These are phyloP conservation scores for Agapetus fuscipes DNA, from an alignment of 2,888 invertebrate genomes.

Conservation along the genomic window DNA sequence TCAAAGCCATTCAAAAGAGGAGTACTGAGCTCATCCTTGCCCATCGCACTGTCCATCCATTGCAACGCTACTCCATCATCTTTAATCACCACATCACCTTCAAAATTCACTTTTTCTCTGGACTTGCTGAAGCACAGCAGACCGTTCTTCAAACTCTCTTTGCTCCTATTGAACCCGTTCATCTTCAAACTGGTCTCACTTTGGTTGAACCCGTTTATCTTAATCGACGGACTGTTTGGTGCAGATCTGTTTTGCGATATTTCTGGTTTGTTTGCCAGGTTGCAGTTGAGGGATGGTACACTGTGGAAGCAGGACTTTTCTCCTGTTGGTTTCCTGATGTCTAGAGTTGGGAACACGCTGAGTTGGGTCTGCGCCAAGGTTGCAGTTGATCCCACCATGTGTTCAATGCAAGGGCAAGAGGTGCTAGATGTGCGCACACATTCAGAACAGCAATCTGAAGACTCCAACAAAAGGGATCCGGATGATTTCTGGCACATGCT, in stretches of 20 bases:
- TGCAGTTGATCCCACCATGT: slow-evolving; percentile 27
- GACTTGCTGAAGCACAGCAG: too few species aligned
- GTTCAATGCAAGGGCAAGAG: slow-evolving; percentile 65
- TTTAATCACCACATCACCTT: slow-evolving; percentile 13
- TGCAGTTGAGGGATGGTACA: slow-evolving; percentile 18
- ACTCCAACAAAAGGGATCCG: slow-evolving; percentile 39
- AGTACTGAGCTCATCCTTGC: slow-evolving; percentile 12
- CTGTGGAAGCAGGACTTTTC: slow-evolving; percentile 15
- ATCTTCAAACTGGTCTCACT: background rate
- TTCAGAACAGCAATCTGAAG: slow-evolving; percentile 35
- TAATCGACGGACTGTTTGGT: slow-evolving; percentile 18
- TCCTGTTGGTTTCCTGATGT: slow-evolving; percentile 5
- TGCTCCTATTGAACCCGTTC: too few species aligned
- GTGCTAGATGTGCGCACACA: slow-evolving; percentile 46
- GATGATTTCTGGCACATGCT: slow-evolving; percentile 43
- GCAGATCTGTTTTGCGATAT: slow-evolving; percentile 16
- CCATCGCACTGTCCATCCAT: slow-evolving; percentile 15
- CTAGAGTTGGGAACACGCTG: slow-evolving; percentile 16
- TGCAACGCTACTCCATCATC: slow-evolving; percentile 18
- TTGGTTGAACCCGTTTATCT: slow-evolving; percentile 7
- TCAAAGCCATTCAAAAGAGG: slow-evolving; percentile 16
- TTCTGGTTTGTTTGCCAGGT: slow-evolving; percentile 7
- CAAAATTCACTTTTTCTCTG: slow-evolving; percentile 3
- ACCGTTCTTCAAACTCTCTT: too few species aligned
- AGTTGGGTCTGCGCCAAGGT: slow-evolving; percentile 19